These are phyloP conservation scores for Perca flavescens DNA, from an alignment of 2,113 vertebrate species.

Conservation along the genomic window DNA sequence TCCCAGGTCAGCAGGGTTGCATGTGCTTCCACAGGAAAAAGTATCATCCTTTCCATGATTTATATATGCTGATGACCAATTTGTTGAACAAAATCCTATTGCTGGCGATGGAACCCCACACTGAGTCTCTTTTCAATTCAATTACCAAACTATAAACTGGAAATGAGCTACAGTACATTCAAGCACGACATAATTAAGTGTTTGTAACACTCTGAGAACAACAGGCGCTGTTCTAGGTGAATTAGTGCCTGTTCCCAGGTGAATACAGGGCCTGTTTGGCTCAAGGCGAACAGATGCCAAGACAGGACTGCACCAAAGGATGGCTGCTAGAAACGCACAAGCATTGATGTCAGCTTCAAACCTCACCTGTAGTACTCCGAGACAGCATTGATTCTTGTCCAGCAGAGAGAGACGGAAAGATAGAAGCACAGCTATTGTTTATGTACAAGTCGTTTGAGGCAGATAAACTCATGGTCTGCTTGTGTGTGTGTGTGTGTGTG, in stretches of 20 bases:
- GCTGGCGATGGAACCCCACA: constrained; percentile 18
- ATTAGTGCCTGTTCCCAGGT: constrained; percentile 79
- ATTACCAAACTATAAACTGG: constrained; percentile 57
- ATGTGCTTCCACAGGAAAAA: background rate
- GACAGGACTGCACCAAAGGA: constrained; percentile 79
- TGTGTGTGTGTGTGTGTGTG: constrained; percentile 34
- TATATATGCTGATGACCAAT: constrained; percentile 35
- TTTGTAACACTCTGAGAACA: constrained; percentile 67
- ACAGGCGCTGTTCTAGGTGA: constrained; percentile 74
- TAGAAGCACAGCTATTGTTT: constrained; percentile 74
- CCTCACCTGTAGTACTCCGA: constrained; percentile 82
- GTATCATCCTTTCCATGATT: constrained; percentile 17
- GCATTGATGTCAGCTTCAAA: constrained; percentile 86
- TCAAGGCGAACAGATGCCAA: constrained; percentile 84
- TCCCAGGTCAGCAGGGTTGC: background rate
- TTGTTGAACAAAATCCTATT: constrained; percentile 36
- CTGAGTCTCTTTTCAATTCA: constrained; percentile 65
- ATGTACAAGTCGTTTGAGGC: constrained; percentile 75
- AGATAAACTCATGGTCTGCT: constrained; percentile 64
- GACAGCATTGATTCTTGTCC: constrained; percentile 79
- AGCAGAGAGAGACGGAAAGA: constrained; percentile 63
- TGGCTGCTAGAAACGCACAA: constrained; percentile 61
- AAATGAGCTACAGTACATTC: constrained; percentile 50
- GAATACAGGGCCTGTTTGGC: constrained; percentile 72
- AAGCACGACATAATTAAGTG: constrained; percentile 70